Base-by-base conservation (phyloP, 1,140 invertebrate species). In the Geopemphigus sp. region DNA sequence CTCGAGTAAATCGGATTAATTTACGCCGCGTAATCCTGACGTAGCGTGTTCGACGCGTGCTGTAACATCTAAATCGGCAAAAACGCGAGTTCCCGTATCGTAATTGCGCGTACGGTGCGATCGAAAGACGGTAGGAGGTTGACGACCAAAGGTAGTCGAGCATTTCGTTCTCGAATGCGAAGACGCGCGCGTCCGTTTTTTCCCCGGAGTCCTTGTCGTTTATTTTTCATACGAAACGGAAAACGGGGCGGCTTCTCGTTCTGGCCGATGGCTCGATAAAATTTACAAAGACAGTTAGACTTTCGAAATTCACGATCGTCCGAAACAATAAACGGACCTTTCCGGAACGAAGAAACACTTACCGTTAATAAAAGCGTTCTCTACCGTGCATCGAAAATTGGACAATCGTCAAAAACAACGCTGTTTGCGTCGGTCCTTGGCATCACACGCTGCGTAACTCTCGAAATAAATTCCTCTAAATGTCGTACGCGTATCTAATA, bases 391-490 rank as follows among this genome's bases (percentile, higher is more conserved):
- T n/a, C n/a, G 17, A 59, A 61, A 61, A 29, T 61, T 61, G 59
- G 59, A 61, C 17, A 26, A 24, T 26, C 17, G 59, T 29, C 59
- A 61, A 61, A 61, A 26, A 29, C 26, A 14, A 61, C 26, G 26
- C 26, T 59, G 12, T 26, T 24, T 59, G 8, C 24, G 15, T 26
- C 5, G 26, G 14, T 1, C 17, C 59, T 61, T 61, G 59, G 59
- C 59, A 61, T 61, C 26, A 61, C 32, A 39, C 8, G 8, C 12
- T 14, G 15, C 8, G 26, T 19, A 61, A 61, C 59, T 61, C 59
- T 61, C 26, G 26, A 61, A 61, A 61, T 61, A 61, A 14, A 61
- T 61, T 61, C 26, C 59, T 61, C 26, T 61, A 61, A 17, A 61
- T 61, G 26, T 61, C 17, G 6, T 29, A 29, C 24, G 24, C 15